Percentiles rank a stretch among this genome's conserved stretches.
These are phyloP conservation scores for Nyctalus aviator DNA, from an alignment of 2,797 vertebrate species.

Conservation along the genomic window DNA sequence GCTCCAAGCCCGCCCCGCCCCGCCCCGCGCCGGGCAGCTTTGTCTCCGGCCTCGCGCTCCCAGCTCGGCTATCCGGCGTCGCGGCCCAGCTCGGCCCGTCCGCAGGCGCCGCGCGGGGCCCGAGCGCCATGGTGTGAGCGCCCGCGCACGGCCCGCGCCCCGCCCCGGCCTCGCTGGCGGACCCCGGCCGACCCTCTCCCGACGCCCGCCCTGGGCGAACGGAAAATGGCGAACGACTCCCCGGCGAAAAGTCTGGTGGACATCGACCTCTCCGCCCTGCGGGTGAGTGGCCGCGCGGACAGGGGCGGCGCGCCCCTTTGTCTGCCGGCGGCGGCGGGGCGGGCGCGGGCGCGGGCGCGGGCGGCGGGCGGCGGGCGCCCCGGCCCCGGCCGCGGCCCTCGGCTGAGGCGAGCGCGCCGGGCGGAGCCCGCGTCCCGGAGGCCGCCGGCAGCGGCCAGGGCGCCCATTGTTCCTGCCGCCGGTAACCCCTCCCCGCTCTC, in stretches of 20 bases:
- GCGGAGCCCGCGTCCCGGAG: neutral
- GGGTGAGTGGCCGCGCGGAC: constrained; percentile 90
- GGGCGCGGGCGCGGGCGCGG: constrained; percentile 80
- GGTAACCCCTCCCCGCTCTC: constrained; percentile 49
- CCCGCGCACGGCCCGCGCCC: constrained; percentile 49
- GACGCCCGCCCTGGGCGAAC: neutral
- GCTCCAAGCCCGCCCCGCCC: neutral
- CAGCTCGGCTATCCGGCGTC: constrained; percentile 63
- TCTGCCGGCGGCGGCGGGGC: constrained; percentile 89
- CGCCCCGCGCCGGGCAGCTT: constrained; percentile 83
- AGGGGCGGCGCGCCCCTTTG: constrained; percentile 89
- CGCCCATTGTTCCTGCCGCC: neutral
- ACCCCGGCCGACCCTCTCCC: neutral
- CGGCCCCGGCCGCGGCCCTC: constrained; percentile 62
- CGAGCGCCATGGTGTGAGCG: constrained; percentile 91
- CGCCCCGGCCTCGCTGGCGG: constrained; percentile 48
- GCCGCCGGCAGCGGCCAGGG: neutral
- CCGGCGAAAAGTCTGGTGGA: constrained; percentile 98
- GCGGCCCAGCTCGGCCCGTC: constrained; percentile 62
- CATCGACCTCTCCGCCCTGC: constrained; percentile 96
- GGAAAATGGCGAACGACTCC: constrained; percentile 98
- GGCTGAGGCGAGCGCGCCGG: constrained; percentile 24
- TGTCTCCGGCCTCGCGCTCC: constrained; percentile 82
- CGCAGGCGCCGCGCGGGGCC: constrained; percentile 71
- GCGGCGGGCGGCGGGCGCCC: constrained; percentile 73